Evolutionary conservation across 1,140 invertebrate species (phyloP), one percentile per base, ranked within the genome.

Genomic region (Maniola jurtina): DNA sequence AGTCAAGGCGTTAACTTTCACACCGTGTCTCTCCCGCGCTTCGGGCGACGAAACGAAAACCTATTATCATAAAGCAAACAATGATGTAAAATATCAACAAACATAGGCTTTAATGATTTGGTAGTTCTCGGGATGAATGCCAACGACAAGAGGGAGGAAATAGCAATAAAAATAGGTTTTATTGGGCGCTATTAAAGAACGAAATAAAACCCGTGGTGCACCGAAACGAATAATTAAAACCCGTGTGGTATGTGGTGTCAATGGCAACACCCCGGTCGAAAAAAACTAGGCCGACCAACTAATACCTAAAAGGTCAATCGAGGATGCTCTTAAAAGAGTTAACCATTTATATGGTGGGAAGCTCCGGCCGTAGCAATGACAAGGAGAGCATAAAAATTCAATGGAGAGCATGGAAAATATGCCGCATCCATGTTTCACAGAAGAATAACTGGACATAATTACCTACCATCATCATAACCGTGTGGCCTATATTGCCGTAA

Each of bases 61-160:
- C 84, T 84, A 87, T 88, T 90, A 88, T 89, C 86, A 90, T 88
- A 90, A 84, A 87, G 76, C 80, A 88, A 89, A 89, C 82, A 90
- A 86, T 84, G 72, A 76, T 72, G 74, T 76, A 84, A 73, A 83
- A 85, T 86, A 84, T 82, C 79, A 84, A 90, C 86, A 90, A 86
- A 88, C 80, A 83, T 75, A 79, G 72, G 76, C 70, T 81, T 85
- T 88, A 86, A 90, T 88, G 85, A 88, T 60, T 36, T 57, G 47
- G 45, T 70, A 83, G 81, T 82, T 83, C 78, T 70, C 57, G 77
- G 76, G 80, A 83, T 82, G 84, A 89, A 89, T 88, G 77, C 83
- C 75, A 86, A 89, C 78, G 68, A 84, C 84, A 70, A 58, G 62
- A 72, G 73, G 75, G 76, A 84, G 84, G 84, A 87, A 84, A 85